A percentile compares a stretch with the other conserved stretches of the same genome.
phyloP scores from a whole-genome alignment of 37 sponge, comb jelly and placozoan species.

The Chondrilla cf. caribensis region DNA sequence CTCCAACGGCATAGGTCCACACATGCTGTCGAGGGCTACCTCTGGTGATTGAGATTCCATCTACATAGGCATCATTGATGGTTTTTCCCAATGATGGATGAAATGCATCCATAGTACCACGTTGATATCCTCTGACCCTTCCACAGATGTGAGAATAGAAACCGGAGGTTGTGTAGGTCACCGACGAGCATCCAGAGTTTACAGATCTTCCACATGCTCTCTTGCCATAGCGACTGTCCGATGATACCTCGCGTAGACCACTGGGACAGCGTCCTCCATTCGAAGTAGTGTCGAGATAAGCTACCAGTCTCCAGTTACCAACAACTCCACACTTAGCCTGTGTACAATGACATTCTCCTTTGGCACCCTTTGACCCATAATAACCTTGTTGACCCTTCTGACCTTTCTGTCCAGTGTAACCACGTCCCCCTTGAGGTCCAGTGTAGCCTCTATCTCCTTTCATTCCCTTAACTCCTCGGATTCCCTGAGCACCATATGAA shows the following conservation, averaged over 20 bases:
- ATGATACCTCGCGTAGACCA: conserved; percentile 1
- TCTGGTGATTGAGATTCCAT: conserved; percentile 11
- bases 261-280: not conserved
- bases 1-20: conserved; percentile 11
- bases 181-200: not conserved
- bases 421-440: not conserved
- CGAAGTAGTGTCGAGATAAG: not conserved
- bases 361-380: no score
- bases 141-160: conserved; percentile 14
- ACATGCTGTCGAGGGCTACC: not conserved
- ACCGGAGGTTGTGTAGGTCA: not conserved
- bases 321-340: not conserved
- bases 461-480: not conserved
- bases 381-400: no score
- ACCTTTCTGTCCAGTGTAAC: no score
- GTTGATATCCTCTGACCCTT: not conserved
- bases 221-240: not conserved
- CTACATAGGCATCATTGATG: not conserved
- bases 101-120: not conserved
- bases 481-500: not conserved
- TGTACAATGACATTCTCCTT: no score
- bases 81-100: not conserved
- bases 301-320: conserved; percentile 4
- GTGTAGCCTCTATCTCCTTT: not conserved
- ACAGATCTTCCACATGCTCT: not conserved